Conservation (phyloP, 2,888 invertebrate species). For the Peribatodes rhomboidaria region DNA sequence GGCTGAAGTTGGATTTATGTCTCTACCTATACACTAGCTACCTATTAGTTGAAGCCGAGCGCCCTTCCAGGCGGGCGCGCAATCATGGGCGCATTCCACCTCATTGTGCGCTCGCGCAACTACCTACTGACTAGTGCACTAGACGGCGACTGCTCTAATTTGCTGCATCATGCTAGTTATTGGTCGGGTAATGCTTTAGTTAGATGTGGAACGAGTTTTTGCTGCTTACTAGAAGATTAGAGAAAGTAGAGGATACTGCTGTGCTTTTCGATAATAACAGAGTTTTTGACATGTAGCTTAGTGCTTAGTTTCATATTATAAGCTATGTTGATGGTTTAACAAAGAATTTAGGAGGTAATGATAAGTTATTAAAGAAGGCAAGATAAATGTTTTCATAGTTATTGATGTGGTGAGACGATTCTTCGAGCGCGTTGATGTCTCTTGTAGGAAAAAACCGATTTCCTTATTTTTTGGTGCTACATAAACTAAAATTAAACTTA, state of each 20-base stretch:
- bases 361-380: background rate
- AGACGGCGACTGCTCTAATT: slow-evolving; percentile 29
- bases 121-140: slow-evolving; percentile 9
- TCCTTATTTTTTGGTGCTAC: background rate
- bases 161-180: slow-evolving; percentile 52
- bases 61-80: slow-evolving; percentile 61
- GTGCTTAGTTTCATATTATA: background rate
- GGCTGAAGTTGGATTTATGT: slow-evolving; percentile 6
- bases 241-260: background rate
- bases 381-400: background rate
- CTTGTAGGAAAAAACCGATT: slow-evolving; percentile 43
- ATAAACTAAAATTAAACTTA: background rate
- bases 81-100: slow-evolving; percentile 67
- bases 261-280: background rate
- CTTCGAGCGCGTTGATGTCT: slow-evolving; percentile 58
- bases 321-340: background rate
- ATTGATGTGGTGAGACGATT: background rate
- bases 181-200: slow-evolving; percentile 52
- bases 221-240: slow-evolving; percentile 1
- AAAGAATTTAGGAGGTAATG: background rate
- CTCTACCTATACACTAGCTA: background rate
- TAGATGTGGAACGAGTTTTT: slow-evolving; percentile 19
- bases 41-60: slow-evolving; percentile 25
- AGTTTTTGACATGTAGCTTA: background rate
- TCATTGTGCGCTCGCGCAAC: slow-evolving; percentile 54